A percentile compares a stretch with the other conserved stretches of the same genome.
phyloP scores from a whole-genome alignment of 2,797 vertebrate genomes.

The Megaceryle alcyon region DNA sequence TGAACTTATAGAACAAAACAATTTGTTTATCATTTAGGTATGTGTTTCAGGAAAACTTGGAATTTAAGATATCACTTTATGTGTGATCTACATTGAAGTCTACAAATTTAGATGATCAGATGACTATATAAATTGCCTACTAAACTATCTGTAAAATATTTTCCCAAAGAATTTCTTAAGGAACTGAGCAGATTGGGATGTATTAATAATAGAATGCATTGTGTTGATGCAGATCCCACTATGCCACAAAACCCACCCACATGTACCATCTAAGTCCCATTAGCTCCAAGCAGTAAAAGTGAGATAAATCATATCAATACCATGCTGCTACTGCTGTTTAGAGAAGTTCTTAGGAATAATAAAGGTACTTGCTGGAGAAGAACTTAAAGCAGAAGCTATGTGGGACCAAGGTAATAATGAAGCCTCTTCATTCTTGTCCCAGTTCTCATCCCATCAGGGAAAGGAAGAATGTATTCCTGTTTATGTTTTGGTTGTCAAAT shows the following conservation, averaged over 20 bases:
- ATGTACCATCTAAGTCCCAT: not conserved
- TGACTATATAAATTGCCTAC: not conserved
- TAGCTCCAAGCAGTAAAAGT: slow-evolving; percentile 1
- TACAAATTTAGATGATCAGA: not conserved
- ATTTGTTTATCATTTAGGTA: not conserved
- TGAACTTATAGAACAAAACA: not conserved
- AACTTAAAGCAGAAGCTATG: not conserved
- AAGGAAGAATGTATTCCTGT: not conserved
- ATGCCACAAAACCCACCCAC: not conserved
- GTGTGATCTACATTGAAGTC: not conserved
- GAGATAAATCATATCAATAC: slow-evolving; percentile 16
- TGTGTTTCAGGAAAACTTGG: not conserved
- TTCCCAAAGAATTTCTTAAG: not conserved
- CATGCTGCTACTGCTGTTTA: not conserved
- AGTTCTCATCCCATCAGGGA: not conserved
- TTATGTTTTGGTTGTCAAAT: not conserved
- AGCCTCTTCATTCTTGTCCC: not conserved
- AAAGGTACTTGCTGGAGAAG: not conserved
- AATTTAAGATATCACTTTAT: not conserved
- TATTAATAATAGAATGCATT: slow-evolving; percentile 1
- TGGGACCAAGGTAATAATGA: not conserved
- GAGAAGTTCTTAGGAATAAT: not conserved
- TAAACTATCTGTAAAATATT: slow-evolving; percentile 3
- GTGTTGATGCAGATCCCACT: not conserved
- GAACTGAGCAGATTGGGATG: not conserved